Evolutionary conservation across 2,113 vertebrate species (phyloP), one percentile per base, ranked within the genome.

Genomic region (Anguilla japonica): DNA sequence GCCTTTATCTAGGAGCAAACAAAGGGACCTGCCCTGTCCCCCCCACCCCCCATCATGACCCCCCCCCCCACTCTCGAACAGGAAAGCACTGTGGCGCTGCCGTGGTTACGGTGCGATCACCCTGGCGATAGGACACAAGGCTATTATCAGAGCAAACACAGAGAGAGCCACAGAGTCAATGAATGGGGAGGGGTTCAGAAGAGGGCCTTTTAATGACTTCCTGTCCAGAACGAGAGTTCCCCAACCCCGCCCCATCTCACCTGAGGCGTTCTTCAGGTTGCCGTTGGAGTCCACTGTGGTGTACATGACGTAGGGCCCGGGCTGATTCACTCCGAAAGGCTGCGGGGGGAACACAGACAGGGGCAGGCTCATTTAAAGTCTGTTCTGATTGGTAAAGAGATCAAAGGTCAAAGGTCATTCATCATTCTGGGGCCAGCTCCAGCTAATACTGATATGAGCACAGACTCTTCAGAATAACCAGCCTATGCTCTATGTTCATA

Each of bases 311-410:
- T 99, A 99, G 18, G 98, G 98, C 79, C 98, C 98, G 6, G 98
- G 98, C 88, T 99, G 98, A 89, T 99, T 99, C 43, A 99, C 98
- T 87, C 98, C 98, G 40, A 98, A 98, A 56, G 97, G 98, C 98
- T 99, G 91, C 14, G 90, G 90, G 43, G 87, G 7, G n/a, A 34
- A 26, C 63, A n/a, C 26, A 75, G 26, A 34, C 60, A 75, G 71
- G 71, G 71, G 11, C 60, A 9, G 18, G 60, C 3, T 22, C 60
- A 67, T 26, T 22, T 9, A 60, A 20, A 67, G 60, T 67, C 60
- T 67, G 26, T 13, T 75, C 71, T 75, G 26, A 67, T 26, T 26
- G 71, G 71, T 75, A 34, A 75, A 34, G 1, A 2, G 71, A n/a
- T 63, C 22, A 63, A 9, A 67, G 22, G 20, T 75, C 9, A 75